Conservation (phyloP, 2,113 vertebrate genomes). For the Chaetodon trifascialis region DNA sequence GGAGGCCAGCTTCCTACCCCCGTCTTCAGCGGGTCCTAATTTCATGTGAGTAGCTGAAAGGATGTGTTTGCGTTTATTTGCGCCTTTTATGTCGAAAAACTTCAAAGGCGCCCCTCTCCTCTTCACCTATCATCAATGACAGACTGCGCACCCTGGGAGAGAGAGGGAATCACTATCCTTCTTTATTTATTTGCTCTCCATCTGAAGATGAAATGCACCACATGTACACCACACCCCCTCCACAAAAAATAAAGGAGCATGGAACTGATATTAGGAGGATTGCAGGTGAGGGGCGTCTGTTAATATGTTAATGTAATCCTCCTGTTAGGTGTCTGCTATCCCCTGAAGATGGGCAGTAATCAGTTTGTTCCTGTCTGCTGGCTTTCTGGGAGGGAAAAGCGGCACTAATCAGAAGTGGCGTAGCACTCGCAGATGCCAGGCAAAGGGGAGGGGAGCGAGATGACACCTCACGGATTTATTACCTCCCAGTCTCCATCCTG, state of each 20-base stretch:
- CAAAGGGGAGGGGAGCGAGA: constrained; percentile 73
- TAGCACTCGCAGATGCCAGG: constrained; percentile 68
- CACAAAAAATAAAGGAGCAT: constrained; percentile 55
- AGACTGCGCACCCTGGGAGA: constrained; percentile 80
- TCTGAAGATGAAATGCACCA: constrained; percentile 75
- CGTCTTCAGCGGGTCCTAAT: constrained; percentile 78
- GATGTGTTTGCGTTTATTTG: constrained; percentile 85
- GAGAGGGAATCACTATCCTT: constrained; percentile 73
- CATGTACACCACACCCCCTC: constrained; percentile 49
- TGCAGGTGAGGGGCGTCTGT: constrained; percentile 77
- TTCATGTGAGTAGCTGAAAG: constrained; percentile 85
- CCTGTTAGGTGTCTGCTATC: constrained; percentile 83
- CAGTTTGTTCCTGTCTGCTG: constrained; percentile 86
- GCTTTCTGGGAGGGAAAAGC: constrained; percentile 79
- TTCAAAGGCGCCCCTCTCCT: constrained; percentile 83
- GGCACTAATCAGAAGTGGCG: constrained; percentile 84
- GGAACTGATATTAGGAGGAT: constrained; percentile 65
- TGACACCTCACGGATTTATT: constrained; percentile 85
- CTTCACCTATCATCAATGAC: constrained; percentile 83
- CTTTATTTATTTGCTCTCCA: constrained; percentile 81
- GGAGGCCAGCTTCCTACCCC: constrained; percentile 79
- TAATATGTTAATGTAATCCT: constrained; percentile 87
- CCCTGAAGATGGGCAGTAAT: constrained; percentile 85
- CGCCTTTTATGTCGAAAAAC: constrained; percentile 86
- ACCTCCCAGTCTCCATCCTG: constrained; percentile 68